These are phyloP conservation scores for Ptychobarbus kaznakovi DNA, from an alignment of 2,797 vertebrate genomes.

Conservation along the genomic window DNA sequence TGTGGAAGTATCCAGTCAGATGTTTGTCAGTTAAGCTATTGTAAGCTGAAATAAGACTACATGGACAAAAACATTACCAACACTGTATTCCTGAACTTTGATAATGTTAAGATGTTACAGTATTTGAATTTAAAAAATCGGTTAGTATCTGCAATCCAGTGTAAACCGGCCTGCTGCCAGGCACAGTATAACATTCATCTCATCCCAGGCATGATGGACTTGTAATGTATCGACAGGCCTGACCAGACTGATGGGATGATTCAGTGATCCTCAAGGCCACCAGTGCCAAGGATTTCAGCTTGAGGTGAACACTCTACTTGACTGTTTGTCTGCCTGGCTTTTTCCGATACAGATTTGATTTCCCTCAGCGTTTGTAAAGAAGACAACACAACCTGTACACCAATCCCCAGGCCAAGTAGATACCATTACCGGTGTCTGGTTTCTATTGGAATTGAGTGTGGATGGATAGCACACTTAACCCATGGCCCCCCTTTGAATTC, in stretches of 20 bases:
- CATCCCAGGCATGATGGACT: neutral
- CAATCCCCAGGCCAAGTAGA: slow-evolving; percentile 67
- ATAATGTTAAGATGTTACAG: neutral
- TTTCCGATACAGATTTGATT: slow-evolving; percentile 74
- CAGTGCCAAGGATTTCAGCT: slow-evolving; percentile 21
- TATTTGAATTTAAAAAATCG: neutral
- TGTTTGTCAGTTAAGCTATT: slow-evolving; percentile 97
- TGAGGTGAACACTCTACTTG: slow-evolving; percentile 52
- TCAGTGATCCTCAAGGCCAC: slow-evolving; percentile 21
- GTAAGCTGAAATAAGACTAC: slow-evolving; percentile 86
- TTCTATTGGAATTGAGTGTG: slow-evolving; percentile 66
- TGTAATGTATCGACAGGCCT: neutral
- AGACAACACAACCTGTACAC: slow-evolving; percentile 73
- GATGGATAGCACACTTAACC: slow-evolving; percentile 70
- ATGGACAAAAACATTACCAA: neutral
- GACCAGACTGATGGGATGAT: slow-evolving; percentile 18
- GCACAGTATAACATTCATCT: neutral
- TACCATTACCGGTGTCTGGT: slow-evolving; percentile 74
- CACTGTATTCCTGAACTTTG: neutral
- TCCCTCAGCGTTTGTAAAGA: slow-evolving; percentile 69
- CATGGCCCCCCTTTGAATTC: slow-evolving; percentile 61
- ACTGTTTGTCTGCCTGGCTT: slow-evolving; percentile 57
- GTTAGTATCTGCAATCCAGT: neutral
- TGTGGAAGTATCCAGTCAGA: slow-evolving; percentile 92
- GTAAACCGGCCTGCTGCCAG: neutral